These are phyloP conservation scores for Axis porcinus DNA, from an alignment of 2,113 vertebrate genomes.

Conservation along the genomic window DNA sequence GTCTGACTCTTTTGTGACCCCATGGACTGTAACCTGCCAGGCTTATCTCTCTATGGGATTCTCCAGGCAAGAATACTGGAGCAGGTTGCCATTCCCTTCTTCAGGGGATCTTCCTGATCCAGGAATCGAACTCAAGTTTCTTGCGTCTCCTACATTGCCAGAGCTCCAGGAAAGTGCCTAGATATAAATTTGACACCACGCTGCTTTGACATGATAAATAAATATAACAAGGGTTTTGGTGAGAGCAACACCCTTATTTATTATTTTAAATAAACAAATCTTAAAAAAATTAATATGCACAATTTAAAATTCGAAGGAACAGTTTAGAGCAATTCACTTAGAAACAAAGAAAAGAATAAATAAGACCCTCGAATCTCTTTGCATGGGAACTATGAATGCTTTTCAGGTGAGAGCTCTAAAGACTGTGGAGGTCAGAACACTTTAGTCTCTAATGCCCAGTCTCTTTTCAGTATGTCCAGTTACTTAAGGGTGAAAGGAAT, in stretches of 20 bases:
- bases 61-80: not conserved
- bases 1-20: not conserved
- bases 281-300: not conserved
- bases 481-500: constrained; percentile 45
- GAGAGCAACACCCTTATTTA: not conserved
- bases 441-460: not conserved
- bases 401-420: not conserved
- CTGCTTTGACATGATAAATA: not conserved
- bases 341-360: not conserved
- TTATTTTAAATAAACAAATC: not conserved
- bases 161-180: not conserved
- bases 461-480: not conserved
- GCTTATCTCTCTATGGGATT: not conserved
- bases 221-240: not conserved
- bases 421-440: not conserved
- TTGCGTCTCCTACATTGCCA: not conserved
- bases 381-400: not conserved
- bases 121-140: not conserved
- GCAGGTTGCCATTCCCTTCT: not conserved
- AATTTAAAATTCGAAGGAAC: not conserved
- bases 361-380: not conserved
- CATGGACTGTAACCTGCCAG: not conserved
- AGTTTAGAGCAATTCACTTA: not conserved
- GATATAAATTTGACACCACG: not conserved
- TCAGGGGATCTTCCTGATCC: not conserved